phyloP scores from a whole-genome alignment of 2,888 invertebrate species.

The Xanthorhoe designata region DNA sequence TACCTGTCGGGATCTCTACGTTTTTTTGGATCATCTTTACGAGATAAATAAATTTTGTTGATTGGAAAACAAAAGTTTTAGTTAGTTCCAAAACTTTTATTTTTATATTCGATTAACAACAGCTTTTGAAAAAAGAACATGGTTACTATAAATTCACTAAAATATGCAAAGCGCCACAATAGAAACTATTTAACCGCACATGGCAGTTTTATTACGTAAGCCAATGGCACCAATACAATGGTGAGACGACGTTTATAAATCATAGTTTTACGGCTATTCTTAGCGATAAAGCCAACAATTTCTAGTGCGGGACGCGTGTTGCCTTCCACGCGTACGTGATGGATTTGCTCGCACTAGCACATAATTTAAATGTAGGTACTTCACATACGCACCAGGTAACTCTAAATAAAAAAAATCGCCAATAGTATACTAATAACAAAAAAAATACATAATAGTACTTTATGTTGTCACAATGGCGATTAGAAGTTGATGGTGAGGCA shows the following conservation, averaged over 20 bases:
- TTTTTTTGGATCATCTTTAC: too few relatives aligned
- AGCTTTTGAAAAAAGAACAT: background rate
- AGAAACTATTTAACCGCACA: slow-evolving; percentile 62
- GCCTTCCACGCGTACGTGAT: slow-evolving; percentile 42
- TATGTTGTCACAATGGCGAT: too few relatives aligned
- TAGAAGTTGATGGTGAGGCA: too few relatives aligned
- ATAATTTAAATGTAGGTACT: background rate
- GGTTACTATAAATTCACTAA: slow-evolving; percentile 4
- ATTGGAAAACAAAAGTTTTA: background rate
- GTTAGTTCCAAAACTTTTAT: too few relatives aligned
- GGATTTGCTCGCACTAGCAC: slow-evolving; percentile 2
- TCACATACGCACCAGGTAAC: background rate
- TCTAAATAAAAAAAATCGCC: background rate
- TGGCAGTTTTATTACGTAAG: slow-evolving; percentile 70
- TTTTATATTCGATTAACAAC: background rate
- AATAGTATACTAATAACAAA: background rate
- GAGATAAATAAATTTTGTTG: slow-evolving; percentile 1
- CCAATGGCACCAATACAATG: slow-evolving; percentile 61
- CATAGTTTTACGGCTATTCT: slow-evolving; percentile 77
- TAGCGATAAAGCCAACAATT: slow-evolving; percentile 68
- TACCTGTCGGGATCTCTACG: background rate
- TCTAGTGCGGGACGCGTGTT: slow-evolving; percentile 51
- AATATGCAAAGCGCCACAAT: slow-evolving; percentile 54
- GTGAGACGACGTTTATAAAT: slow-evolving; percentile 76
- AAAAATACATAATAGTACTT: too few relatives aligned